Evolutionary conservation across 2,888 invertebrate genomes (phyloP).

Genomic region (Operophtera brumata): DNA sequence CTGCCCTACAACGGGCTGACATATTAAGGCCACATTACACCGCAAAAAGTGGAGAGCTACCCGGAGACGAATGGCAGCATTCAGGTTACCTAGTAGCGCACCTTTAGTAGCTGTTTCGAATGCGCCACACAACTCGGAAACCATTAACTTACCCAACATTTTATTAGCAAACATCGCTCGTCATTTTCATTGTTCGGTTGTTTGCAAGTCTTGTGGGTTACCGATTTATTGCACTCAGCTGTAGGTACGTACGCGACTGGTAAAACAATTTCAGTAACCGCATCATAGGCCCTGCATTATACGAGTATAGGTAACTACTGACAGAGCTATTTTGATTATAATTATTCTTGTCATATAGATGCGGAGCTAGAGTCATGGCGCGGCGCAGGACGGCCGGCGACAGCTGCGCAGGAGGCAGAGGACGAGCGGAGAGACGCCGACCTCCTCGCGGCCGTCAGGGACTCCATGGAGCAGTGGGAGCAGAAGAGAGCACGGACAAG

Average conservation of each 20-base stretch:
- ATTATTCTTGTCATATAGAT: constrained; percentile 46
- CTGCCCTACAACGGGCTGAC: constrained; percentile 60
- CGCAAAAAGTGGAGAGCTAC: constrained; percentile 61
- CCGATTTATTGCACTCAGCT: constrained; percentile 18
- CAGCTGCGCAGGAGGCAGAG: constrained; percentile 82
- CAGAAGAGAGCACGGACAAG: constrained; percentile 77
- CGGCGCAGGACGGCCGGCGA: constrained; percentile 75
- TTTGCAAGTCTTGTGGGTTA: constrained; percentile 12
- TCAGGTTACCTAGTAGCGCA: constrained; percentile 52
- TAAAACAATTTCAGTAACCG: too few species aligned
- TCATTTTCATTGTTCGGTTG: constrained; percentile 16
- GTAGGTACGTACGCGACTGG: neutral
- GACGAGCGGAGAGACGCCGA: constrained; percentile 87
- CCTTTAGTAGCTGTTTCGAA: constrained; percentile 40
- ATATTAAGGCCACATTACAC: constrained; percentile 58
- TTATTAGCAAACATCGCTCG: constrained; percentile 22
- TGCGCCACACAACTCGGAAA: constrained; percentile 32
- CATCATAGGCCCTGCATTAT: too few species aligned
- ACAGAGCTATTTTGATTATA: too few species aligned
- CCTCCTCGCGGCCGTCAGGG: constrained; percentile 86
- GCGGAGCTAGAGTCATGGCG: constrained; percentile 72
- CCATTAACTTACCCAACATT: constrained; percentile 31
- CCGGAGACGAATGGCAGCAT: constrained; percentile 56
- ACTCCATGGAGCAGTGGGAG: constrained; percentile 87
- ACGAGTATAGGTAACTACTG: too few species aligned